These are phyloP conservation scores for Drosophila simulans DNA, from an alignment of 1,140 invertebrate species.

Conservation along the genomic window DNA sequence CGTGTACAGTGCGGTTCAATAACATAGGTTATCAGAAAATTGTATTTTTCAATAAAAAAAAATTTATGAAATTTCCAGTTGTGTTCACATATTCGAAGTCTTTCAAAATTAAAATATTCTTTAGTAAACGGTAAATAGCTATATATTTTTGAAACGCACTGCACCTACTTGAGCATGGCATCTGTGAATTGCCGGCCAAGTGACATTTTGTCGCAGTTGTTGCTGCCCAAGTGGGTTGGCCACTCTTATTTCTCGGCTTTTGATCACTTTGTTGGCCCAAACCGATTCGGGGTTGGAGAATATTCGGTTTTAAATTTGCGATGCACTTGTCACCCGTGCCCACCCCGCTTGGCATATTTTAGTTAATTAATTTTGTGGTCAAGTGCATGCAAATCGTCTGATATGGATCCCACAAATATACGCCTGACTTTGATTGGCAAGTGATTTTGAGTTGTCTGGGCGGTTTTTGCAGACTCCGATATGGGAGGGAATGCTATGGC, in stretches of 20 bases:
- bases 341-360: constrained; percentile 54
- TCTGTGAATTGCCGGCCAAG: constrained; percentile 49
- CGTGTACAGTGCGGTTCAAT: constrained; percentile 15
- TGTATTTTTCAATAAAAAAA: not conserved
- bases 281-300: constrained; percentile 3
- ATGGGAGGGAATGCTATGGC: constrained; percentile 7
- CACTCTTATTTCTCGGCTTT: constrained; percentile 69
- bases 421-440: constrained; percentile 56
- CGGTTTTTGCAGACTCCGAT: constrained; percentile 6
- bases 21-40: not conserved
- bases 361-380: constrained; percentile 80
- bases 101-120: too few relatives aligned
- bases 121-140: too few relatives aligned
- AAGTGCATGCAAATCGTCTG: constrained; percentile 59
- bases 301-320: constrained; percentile 42
- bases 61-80: too few relatives aligned
- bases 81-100: too few relatives aligned
- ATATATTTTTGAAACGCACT: not conserved
- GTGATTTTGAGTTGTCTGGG: constrained; percentile 42
- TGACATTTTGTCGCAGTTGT: constrained; percentile 74
- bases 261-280: constrained; percentile 59
- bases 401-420: constrained; percentile 13
- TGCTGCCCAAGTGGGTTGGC: constrained; percentile 17
- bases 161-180: not conserved
- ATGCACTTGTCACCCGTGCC: constrained; percentile 24